Base-by-base conservation (phyloP, 2,888 invertebrate species). In the Bembecia ichneumoniformis region DNA sequence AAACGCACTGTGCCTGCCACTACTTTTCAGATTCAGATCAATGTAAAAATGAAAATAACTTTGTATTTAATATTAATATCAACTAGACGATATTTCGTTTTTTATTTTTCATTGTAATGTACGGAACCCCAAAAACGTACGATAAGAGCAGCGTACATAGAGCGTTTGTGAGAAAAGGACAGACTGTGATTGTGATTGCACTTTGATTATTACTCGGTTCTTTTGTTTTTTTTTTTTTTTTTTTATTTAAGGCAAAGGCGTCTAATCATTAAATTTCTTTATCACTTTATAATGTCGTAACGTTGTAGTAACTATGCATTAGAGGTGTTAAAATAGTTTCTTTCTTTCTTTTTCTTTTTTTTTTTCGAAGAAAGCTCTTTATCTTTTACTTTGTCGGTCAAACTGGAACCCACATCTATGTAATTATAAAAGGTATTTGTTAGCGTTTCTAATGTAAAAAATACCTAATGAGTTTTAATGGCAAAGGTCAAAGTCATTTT, bases 251-350 rank as follows among this genome's bases (percentile, higher is more conserved):
- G 14, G 13, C 40, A 3, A 40, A 40, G 40, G 40, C 40, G 40
- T 40, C 14, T 40, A 40, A 40, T 40, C 40, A 40, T 40, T 40
- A 40, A 40, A 53, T 53, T 44, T 48, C 43, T 43, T 28, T 47
- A 52, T 48, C 54, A 50, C 48, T 51, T 49, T 51, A 49, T 52
- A 52, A 54, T 51, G 46, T 48, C 51, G 44, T 44, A 16, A 47
- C 4, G 46, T n/a, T 20, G 47, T 40, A n/a, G 13, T 14, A 40
- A n/a, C 40, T 40, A 40, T 40, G 11, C 40, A 44, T 51, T 43
- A 17, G 40, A 47, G 47, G 52, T 50, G 49, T 47, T 43, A 52
- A 43, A 17, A 46, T 52, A 13, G 52, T 50, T 46, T 49, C 47
- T 20, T 35, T 35, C 45, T 46, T 43, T 16, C 43, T n/a, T n/a